Evolutionary conservation across 2,888 invertebrate species (phyloP).

Genomic region (Hoplodrina blanda): DNA sequence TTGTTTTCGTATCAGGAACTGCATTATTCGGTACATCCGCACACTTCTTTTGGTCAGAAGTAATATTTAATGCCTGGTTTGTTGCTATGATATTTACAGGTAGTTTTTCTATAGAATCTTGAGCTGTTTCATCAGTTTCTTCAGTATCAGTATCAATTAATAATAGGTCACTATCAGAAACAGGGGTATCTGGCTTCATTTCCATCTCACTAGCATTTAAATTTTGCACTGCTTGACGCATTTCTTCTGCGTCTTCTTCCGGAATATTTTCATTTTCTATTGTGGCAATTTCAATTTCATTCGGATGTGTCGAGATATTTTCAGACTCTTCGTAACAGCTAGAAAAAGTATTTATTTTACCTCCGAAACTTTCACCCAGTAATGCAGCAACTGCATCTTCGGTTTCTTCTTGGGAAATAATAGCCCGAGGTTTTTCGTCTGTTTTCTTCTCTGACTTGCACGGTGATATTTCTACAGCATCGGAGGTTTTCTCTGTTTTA

Average conservation of each 20-base stretch:
- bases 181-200: conserved; percentile 95
- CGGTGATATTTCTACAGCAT: conserved; percentile 75
- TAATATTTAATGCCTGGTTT: conserved; percentile 74
- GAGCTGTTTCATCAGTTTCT: conserved; percentile 92
- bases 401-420: conserved; percentile 97
- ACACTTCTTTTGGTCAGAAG: conserved; percentile 76
- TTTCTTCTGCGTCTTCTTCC: conserved; percentile 95
- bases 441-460: conserved; percentile 89
- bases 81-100: conserved; percentile 83
- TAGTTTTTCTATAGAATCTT: conserved; percentile 83
- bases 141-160: conserved; percentile 97
- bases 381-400: conserved; percentile 97
- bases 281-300: conserved; percentile 85
- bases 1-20: conserved; percentile 85
- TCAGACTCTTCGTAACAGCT: conserved; percentile 90
- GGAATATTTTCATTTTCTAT: conserved; percentile 90
- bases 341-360: conserved; percentile 89
- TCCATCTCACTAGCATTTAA: conserved; percentile 93
- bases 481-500: conserved; percentile 67
- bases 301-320: conserved; percentile 80
- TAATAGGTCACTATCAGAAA: conserved; percentile 95
- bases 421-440: conserved; percentile 95
- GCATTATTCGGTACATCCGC: conserved; percentile 73
- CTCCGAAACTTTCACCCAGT: conserved; percentile 96
- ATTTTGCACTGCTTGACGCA: conserved; percentile 96